Evolutionary conservation across 2,888 invertebrate species (phyloP), one percentile per base, ranked within the genome.

Genomic region (Plemyria rubiginata): DNA sequence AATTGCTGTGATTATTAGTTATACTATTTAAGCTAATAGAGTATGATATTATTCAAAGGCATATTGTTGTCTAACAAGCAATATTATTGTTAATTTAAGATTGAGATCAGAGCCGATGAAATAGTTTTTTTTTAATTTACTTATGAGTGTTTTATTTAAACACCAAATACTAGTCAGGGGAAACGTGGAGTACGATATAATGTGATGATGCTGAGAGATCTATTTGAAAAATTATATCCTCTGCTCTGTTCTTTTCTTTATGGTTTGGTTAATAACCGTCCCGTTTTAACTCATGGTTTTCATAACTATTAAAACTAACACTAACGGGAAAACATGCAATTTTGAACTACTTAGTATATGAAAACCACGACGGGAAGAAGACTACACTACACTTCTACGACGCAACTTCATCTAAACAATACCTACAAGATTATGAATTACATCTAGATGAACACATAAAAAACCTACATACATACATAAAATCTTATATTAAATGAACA

Each of bases 401-500:
- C 70, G 74, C 77, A 75, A 79, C 70, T 72, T 70, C 74, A 77
- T 70, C 75, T 76, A 78, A 69, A 59, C 67, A 73, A 71, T 71
- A 38, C 57, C 60, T 65, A 65, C 40, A 58, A 36, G 32, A 49
- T 58, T 46, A 54, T 54, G 45, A 48, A 61, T 60, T 65, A 66
- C n/a, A 58, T 53, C 60, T 63, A 66, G 49, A 41, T 63, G 66
- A 66, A 66, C 66, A 66, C 66, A 66, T 54, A 63, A 58, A 65
- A 60, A 65, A 65, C 54, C 72, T 72, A 74, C 67, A 71, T 75
- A 74, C 66, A 72, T 75, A 75, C 68, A 69, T 68, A 74, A 73
- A 66, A 77, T 69, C 73, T 76, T 77, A 82, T 77, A 81, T 80
- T 75, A 81, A 85, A 77, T 90, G 89, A 90, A 89, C 89, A 90